Evolutionary conservation across 2,888 invertebrate species (phyloP), one percentile per base, ranked within the genome.

Genomic region (Ashinkailepas kermadecensis): DNA sequence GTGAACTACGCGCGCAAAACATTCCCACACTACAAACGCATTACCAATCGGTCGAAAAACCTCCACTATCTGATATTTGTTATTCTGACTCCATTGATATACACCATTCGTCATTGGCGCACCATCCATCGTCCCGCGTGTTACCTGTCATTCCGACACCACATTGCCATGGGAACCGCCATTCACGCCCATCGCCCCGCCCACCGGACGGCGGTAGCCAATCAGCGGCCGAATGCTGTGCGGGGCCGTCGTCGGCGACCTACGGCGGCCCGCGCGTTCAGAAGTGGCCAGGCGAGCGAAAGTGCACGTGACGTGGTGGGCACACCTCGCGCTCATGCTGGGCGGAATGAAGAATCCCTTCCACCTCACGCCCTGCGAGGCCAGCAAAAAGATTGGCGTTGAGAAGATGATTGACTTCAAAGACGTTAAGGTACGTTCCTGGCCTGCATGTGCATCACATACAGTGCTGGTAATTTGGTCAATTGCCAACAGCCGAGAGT

Each of bases 121-220:
- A 8, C 56, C 54, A 74, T 74, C 74, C 54, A 74, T 74, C 74
- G 54, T 56, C 9, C 21, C 74, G 74, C 74, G 74, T 74, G 74
- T 74, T 74, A 74, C 74, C 74, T 74, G 74, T 74, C 74, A 74
- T 74, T 74, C 56, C 56, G 21, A 56, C 74, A 56, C 74, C 23
- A 56, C 74, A 74, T 74, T 74, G 74, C 74, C 74, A 74, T 74
- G 74, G 74, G 74, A 74, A 74, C 74, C 54, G 21, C 74, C 15
- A 74, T 74, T 74, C 74, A 74, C 74, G 74, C 74, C 74, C 74
- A 54, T 74, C 74, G 74, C 74, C 56, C 74, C 74, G 74, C 74
- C 74, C 56, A 54, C 74, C 21, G 56, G 18, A 10, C 54, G 11
- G 56, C 74, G 74, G 18, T 12, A 15, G 21, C 74, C 74, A 74